Conservation (phyloP, 2,888 invertebrate genomes). For the Salpingus planirostris region DNA sequence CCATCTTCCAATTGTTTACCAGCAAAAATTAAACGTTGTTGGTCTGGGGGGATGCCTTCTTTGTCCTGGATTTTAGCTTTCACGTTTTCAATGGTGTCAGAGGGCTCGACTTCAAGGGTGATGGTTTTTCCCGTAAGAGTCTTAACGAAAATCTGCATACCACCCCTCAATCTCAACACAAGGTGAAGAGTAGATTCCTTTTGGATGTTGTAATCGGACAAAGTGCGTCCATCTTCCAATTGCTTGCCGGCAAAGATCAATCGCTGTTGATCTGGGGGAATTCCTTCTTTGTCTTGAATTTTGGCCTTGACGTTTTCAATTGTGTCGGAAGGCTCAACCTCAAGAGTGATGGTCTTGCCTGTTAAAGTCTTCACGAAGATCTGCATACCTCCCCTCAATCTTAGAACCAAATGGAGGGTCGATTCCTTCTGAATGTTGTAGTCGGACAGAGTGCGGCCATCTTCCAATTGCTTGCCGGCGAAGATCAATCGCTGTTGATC, state of each 20-base stretch:
- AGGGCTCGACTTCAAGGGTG: constrained; percentile 82
- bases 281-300: constrained; percentile 84
- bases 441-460: constrained; percentile 59
- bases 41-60: constrained; percentile 48
- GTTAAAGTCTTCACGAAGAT: constrained; percentile 91
- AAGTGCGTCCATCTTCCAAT: constrained; percentile 82
- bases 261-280: constrained; percentile 81
- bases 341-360: constrained; percentile 84
- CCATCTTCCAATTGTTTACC: constrained; percentile 94
- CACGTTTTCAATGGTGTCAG: constrained; percentile 88
- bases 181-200: constrained; percentile 90
- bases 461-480: constrained; percentile 67
- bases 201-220: constrained; percentile 87
- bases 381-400: constrained; percentile 55
- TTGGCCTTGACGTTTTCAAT: constrained; percentile 92
- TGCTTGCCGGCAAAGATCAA: constrained; percentile 89
- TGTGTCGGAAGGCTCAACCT: constrained; percentile 83
- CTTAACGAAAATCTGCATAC: constrained; percentile 93
- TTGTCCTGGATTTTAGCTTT: constrained; percentile 77
- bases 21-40: constrained; percentile 73
- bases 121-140: constrained; percentile 89
- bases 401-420: constrained; percentile 84
- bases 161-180: constrained; percentile 65
- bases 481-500: constrained; percentile 82
- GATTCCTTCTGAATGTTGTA: constrained; percentile 51